Evolutionary conservation across 2,113 vertebrate species (phyloP).

Genomic region (Passer domesticus): DNA sequence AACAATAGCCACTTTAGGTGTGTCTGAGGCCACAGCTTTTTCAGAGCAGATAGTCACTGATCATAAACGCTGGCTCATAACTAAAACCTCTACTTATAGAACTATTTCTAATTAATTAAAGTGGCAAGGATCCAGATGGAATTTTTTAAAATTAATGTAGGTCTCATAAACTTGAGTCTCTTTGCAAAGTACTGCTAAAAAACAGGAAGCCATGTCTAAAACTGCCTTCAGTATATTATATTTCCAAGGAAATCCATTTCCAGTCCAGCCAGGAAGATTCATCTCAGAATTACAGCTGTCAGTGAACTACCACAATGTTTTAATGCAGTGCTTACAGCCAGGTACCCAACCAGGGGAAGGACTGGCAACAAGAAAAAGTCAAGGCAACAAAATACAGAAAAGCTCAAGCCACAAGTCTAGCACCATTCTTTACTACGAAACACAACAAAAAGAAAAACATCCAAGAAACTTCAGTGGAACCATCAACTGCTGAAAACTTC

Average conservation of each 20-base stretch:
- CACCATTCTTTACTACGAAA: background rate
- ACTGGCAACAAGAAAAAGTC: background rate
- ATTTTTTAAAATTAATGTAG: background rate
- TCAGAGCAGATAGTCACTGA: background rate
- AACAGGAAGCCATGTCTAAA: background rate
- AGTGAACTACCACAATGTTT: background rate
- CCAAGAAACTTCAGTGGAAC: background rate
- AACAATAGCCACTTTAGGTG: background rate
- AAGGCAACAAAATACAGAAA: background rate
- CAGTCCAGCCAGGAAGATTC: background rate
- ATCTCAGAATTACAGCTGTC: background rate
- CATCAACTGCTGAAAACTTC: background rate
- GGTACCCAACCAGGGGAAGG: background rate
- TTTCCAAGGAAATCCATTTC: background rate
- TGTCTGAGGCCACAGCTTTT: background rate
- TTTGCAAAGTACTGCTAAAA: background rate
- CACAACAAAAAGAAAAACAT: too few relatives aligned
- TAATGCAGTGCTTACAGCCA: background rate
- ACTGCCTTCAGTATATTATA: background rate
- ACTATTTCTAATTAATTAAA: background rate
- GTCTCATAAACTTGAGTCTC: background rate
- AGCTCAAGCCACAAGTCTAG: background rate
- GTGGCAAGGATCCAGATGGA: background rate
- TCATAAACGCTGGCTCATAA: background rate
- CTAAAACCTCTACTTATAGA: background rate